Evolutionary conservation across 1,140 invertebrate species (phyloP).

Genomic region (Agraylea sexmaculata): DNA sequence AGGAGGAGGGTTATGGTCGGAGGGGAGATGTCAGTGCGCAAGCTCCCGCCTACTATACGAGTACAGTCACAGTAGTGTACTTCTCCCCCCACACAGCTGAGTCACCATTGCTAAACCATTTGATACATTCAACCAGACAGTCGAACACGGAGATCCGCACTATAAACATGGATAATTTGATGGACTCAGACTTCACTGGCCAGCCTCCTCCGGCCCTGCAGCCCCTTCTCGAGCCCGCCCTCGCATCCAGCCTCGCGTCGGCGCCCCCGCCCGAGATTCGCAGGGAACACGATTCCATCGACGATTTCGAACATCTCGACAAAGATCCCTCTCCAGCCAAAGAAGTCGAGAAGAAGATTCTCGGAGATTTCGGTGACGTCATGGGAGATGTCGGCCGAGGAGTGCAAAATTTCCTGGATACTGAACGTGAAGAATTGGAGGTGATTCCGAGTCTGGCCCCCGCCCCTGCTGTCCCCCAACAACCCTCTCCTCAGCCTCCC

Average conservation of each 20-base stretch:
- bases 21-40: too few species aligned
- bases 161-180: too few species aligned
- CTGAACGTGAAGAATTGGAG: conserved; percentile 32
- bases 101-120: too few species aligned
- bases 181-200: conserved; percentile 18
- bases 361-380: too few species aligned
- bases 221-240: conserved; percentile 25
- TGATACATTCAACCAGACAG: too few species aligned
- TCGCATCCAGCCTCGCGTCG: conserved; percentile 15
- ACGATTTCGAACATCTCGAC: conserved; percentile 59
- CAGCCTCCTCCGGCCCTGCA: conserved; percentile 27
- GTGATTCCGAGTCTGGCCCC: conserved; percentile 17
- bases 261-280: conserved; percentile 29
- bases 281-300: conserved; percentile 52
- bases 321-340: conserved; percentile 32
- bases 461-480: conserved; percentile 12
- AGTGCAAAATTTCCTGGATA: conserved; percentile 23
- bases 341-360: conserved; percentile 12
- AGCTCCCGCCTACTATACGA: too few species aligned
- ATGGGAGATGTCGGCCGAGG: too few species aligned
- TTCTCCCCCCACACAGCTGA: too few species aligned
- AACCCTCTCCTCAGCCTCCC: too few species aligned
- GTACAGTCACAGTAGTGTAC: too few species aligned
- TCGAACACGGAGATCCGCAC: too few species aligned
- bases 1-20: neutral